Evolutionary conservation across 2,113 vertebrate genomes (phyloP).

Genomic region (Miniopterus natalensis): DNA sequence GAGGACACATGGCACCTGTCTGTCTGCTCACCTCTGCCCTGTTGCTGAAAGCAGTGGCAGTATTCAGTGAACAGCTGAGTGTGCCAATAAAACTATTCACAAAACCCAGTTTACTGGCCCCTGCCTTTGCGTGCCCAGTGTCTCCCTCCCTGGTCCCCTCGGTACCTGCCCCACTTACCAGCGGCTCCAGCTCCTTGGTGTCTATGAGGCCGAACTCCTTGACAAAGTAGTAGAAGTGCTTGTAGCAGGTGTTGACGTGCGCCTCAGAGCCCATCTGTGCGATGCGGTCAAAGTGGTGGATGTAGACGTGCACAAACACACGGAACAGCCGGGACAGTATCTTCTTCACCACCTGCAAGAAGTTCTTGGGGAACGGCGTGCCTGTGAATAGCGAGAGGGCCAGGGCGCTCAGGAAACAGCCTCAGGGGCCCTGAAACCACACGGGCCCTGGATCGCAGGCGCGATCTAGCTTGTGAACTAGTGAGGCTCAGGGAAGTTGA

Average conservation of each 20-base stretch:
- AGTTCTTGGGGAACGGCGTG: constrained; percentile 98
- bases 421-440: neutral
- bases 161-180: constrained; percentile 89
- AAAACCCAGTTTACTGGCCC: neutral
- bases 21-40: neutral
- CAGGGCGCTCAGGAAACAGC: neutral
- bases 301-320: constrained; percentile 99
- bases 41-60: neutral
- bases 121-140: too few relatives aligned
- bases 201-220: constrained; percentile 97
- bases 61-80: neutral
- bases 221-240: constrained; percentile 99
- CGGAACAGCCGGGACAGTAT: constrained; percentile 98
- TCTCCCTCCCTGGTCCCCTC: neutral
- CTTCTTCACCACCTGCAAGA: constrained; percentile 97
- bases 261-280: constrained; percentile 98
- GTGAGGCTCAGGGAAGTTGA: neutral
- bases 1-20: neutral
- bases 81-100: neutral
- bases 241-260: constrained; percentile 99
- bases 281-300: constrained; percentile 98
- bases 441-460: rapidly evolving
- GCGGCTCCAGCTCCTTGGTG: constrained; percentile 97
- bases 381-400: constrained; percentile 86
- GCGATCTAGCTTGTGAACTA: neutral